Conservation (phyloP, 2,888 invertebrate species). For the Pardosa pseudoannulata region DNA sequence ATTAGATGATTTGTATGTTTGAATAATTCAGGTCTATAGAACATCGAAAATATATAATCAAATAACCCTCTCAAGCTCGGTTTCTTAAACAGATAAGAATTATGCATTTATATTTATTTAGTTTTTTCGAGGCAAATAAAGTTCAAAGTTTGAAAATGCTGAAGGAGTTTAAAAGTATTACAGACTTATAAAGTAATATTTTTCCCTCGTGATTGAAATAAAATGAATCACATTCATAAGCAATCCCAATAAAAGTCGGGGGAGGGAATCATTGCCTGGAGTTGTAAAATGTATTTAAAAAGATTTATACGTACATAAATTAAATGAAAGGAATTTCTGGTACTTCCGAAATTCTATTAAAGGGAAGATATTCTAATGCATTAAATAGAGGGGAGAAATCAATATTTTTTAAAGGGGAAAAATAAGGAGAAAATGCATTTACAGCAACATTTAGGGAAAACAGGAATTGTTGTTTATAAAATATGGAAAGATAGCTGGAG, state of each 20-base stretch:
- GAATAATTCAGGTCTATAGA: background rate
- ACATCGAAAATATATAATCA: background rate
- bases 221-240: background rate
- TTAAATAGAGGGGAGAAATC: background rate
- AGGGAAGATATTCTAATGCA: background rate
- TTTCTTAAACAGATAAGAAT: background rate
- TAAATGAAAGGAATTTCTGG: background rate
- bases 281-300: conserved; percentile 12
- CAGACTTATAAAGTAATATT: background rate
- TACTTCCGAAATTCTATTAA: background rate
- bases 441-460: too few relatives aligned
- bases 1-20: background rate
- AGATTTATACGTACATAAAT: background rate
- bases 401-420: too few relatives aligned
- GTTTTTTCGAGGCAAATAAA: background rate
- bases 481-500: too few relatives aligned
- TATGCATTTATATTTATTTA: background rate
- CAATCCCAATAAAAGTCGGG: background rate
- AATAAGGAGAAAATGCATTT: too few relatives aligned
- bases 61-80: background rate
- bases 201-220: background rate
- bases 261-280: background rate
- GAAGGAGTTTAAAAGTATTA: background rate
- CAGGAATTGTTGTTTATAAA: too few relatives aligned
- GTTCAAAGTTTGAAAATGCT: background rate